Percentiles rank a stretch among this genome's conserved stretches.
These are phyloP conservation scores for Neoarius graeffei DNA, from an alignment of 2,113 vertebrate genomes.

Conservation along the genomic window DNA sequence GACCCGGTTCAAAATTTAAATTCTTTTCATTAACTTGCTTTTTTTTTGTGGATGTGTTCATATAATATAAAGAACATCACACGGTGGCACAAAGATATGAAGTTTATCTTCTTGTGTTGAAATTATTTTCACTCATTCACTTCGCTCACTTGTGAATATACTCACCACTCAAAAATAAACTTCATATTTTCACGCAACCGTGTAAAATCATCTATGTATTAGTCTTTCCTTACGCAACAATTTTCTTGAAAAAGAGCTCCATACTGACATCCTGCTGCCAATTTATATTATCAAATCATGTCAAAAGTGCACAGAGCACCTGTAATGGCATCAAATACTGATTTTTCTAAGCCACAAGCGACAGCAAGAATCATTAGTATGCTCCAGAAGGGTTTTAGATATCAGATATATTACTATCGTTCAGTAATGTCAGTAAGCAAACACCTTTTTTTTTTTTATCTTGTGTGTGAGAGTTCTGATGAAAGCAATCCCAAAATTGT, in stretches of 20 bases:
- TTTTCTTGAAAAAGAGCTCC: background rate
- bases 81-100: no score
- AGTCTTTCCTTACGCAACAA: background rate
- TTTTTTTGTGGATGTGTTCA: no score
- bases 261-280: background rate
- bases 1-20: no score
- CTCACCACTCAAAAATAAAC: no score
- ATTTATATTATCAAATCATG: background rate
- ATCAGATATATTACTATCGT: background rate
- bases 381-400: background rate
- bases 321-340: background rate
- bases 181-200: no score
- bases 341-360: background rate
- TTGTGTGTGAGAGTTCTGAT: slow-evolving; percentile 18
- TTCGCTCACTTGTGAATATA: no score
- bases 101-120: no score
- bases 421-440: background rate
- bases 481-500: background rate
- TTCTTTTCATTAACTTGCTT: no score
- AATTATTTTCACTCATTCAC: no score
- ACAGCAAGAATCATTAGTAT: background rate
- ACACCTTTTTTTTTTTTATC: background rate
- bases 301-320: background rate
- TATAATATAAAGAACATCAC: no score
- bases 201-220: background rate